Base-by-base conservation (phyloP, 2,113 vertebrate genomes). In the Hippocampus comes region DNA sequence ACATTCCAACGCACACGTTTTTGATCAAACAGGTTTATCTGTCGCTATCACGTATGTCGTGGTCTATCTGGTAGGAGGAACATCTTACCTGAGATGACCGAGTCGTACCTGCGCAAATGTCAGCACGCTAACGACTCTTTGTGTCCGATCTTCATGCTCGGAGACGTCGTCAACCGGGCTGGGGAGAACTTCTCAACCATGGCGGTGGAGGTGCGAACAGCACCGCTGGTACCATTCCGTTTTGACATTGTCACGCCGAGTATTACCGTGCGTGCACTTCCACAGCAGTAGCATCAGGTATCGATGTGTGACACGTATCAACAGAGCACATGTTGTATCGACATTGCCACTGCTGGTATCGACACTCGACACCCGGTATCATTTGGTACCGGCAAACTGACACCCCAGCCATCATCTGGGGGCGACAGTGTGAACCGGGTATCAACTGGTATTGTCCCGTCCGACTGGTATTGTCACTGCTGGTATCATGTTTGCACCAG, bases 71-170 rank as follows among this genome's bases (percentile, higher is more conserved):
- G 0, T 89, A 96, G 95, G 66, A 90, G 90, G 86, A 96, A 96
- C 89, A 94, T 95, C 82, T 90, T 93, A 0, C 85, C 87, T 0
- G n/a, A 73, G 63, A 84, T 95, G 83, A 94, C 91, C 68, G 86
- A 53, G 25, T 23, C 43, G 27, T 91, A 91, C 73, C 79, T 93
- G 75, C 86, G 70, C 66, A 86, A 73, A n/a, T 97, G 94, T 57
- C 87, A 48, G 0, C 83, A 86, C 56, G 68, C 8, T 8, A 82
- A 55, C 60, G 89, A 92, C 72, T 83, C 76, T 0, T 68, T 85
- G 49, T 95, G 94, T 72, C 95, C 95, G 4, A 89, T 96, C 80
- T 96, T 96, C 84, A 90, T 86, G 11, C 89, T 96, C 56, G 94
- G 94, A 63, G 93, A 95, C 60, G 82, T 94, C 20, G 85, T 96